phyloP scores from a whole-genome alignment of 2,113 vertebrate species.

The Lagopus muta region DNA sequence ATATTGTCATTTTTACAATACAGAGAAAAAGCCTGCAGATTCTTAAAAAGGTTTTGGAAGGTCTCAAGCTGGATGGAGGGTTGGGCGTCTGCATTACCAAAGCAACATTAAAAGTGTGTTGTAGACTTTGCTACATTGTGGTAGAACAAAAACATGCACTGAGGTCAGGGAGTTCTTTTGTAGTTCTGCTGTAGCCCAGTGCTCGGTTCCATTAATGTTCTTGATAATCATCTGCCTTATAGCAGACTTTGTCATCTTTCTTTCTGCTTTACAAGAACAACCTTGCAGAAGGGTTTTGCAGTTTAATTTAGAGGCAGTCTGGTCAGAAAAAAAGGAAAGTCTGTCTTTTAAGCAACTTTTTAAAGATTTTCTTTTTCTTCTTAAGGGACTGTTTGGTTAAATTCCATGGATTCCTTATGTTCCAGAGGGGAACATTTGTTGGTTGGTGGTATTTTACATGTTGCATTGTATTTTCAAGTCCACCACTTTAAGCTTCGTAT shows the following conservation, averaged over 20 bases:
- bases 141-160: conserved; percentile 53
- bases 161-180: conserved; percentile 54
- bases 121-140: conserved; percentile 41
- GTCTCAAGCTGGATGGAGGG: background rate
- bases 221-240: conserved; percentile 65
- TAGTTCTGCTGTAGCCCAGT: background rate
- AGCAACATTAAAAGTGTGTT: conserved; percentile 7
- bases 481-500: background rate
- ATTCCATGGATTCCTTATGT: background rate
- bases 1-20: background rate
- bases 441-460: background rate
- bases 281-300: conserved; percentile 38
- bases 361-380: background rate
- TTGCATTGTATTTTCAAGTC: background rate
- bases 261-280: conserved; percentile 56
- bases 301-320: conserved; percentile 39
- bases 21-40: background rate
- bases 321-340: background rate
- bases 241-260: conserved; percentile 17
- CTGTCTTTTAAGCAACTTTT: background rate
- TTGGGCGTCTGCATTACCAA: background rate
- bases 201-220: conserved; percentile 48
- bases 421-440: background rate
- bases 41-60: conserved; percentile 23
- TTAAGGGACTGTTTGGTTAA: background rate